A percentile compares a stretch with the other conserved stretches of the same genome.
Evolutionary conservation across 2,888 invertebrate species (phyloP).

Genomic region (Brachyopa scutellaris): DNA sequence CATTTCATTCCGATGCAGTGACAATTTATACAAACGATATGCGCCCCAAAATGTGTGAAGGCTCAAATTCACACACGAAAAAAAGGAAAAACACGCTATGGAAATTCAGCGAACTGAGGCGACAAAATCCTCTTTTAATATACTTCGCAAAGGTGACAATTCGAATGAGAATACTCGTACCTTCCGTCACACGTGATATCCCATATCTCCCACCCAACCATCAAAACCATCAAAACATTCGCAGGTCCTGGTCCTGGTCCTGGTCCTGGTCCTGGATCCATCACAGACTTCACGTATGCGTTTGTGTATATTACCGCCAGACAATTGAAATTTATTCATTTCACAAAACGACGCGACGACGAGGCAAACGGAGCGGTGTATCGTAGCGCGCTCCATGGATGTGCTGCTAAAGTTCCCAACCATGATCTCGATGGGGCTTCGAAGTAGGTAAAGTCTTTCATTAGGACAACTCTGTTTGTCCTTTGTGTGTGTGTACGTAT

Average conservation of each 20-base stretch:
- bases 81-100: constrained; percentile 58
- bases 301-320: constrained; percentile 55
- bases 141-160: constrained; percentile 70
- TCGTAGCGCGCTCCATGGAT: constrained; percentile 8
- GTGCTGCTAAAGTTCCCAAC: constrained; percentile 16
- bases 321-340: constrained; percentile 72
- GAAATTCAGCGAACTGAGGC: constrained; percentile 67
- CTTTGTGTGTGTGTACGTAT: constrained; percentile 1
- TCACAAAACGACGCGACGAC: constrained; percentile 39
- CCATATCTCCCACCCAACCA: constrained; percentile 1
- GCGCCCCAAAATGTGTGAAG: constrained; percentile 35
- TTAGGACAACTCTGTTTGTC: constrained; percentile 24
- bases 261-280: background rate
- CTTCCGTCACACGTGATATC: constrained; percentile 46
- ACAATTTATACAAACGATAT: constrained; percentile 32
- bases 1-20: background rate
- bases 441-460: constrained; percentile 34
- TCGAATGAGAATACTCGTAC: constrained; percentile 61
- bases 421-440: too few relatives aligned
- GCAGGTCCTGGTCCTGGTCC: constrained; percentile 30
- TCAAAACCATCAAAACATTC: constrained; percentile 25
- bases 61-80: constrained; percentile 21
- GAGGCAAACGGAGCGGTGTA: background rate
- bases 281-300: background rate
- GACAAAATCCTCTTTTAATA: constrained; percentile 71